These are phyloP conservation scores for Siniperca chuatsi DNA, from an alignment of 2,113 vertebrate species.

Conservation along the genomic window DNA sequence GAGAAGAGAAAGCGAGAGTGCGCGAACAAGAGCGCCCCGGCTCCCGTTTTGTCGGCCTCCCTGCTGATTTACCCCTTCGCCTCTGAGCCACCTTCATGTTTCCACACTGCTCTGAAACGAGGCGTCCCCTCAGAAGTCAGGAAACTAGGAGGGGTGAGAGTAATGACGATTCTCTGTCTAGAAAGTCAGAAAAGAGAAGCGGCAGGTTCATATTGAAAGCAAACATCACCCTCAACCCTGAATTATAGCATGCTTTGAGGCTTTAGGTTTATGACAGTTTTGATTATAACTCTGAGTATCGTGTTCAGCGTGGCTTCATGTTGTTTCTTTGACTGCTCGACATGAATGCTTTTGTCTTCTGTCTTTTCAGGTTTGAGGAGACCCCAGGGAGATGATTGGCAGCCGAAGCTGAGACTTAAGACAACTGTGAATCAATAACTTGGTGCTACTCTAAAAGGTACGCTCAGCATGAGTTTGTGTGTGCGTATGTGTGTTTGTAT, in stretches of 20 bases:
- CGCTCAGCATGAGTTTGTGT: conserved; percentile 5
- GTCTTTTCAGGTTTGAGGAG: conserved; percentile 68
- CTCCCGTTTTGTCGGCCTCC: too few relatives aligned
- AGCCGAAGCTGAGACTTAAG: conserved; percentile 70
- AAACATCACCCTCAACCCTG: conserved; percentile 12
- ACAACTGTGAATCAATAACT: conserved; percentile 72
- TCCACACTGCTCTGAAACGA: conserved; percentile 35
- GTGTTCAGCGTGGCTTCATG: not conserved
- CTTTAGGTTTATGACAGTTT: not conserved
- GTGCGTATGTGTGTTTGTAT: conserved; percentile 19
- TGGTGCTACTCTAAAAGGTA: conserved; percentile 78
- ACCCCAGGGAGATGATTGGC: conserved; percentile 74
- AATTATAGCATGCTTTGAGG: conserved; percentile 7
- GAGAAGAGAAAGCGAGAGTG: conserved; percentile 16
- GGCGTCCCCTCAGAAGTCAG: conserved; percentile 27
- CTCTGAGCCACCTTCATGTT: conserved; percentile 31
- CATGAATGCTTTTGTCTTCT: conserved; percentile 44
- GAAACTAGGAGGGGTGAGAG: conserved; percentile 9
- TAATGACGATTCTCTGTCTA: not conserved
- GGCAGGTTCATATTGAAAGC: conserved; percentile 10
- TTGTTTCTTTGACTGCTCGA: conserved; percentile 49
- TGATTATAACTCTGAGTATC: conserved; percentile 15
- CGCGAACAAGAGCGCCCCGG: conserved; percentile 28
- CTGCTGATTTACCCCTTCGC: conserved; percentile 26
- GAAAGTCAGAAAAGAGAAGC: conserved; percentile 10